A percentile compares a stretch with the other conserved stretches of the same genome.
phyloP scores from a whole-genome alignment of 2,888 invertebrate genomes.

The Quadriops clusia region DNA sequence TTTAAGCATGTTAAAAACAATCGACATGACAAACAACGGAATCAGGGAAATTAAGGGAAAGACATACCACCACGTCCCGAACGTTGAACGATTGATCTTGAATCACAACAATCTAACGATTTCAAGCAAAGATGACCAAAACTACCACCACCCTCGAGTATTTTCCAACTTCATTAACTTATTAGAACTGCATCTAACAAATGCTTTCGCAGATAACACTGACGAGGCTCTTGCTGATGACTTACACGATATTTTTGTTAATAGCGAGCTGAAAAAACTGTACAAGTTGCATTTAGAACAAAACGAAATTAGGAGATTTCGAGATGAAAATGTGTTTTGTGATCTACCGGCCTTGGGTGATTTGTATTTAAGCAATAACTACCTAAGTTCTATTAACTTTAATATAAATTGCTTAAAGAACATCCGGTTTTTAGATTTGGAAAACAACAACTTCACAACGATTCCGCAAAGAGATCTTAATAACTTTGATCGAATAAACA shows the following conservation, averaged over 20 bases:
- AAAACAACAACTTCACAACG: conserved; percentile 50
- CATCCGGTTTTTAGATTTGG: conserved; percentile 55
- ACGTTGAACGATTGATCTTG: conserved; percentile 54
- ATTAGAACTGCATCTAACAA: conserved; percentile 57
- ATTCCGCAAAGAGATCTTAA: conserved; percentile 46
- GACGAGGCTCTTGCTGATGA: conserved; percentile 49
- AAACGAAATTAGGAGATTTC: conserved; percentile 58
- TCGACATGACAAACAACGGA: conserved; percentile 64
- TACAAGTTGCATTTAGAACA: conserved; percentile 64
- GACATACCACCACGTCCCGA: conserved; percentile 59
- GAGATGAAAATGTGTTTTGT: conserved; percentile 56
- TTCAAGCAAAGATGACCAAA: conserved; percentile 39
- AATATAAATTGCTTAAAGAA: conserved; percentile 53
- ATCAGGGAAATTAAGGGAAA: conserved; percentile 62
- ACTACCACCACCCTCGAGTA: conserved; percentile 52
- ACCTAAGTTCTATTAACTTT: conserved; percentile 49
- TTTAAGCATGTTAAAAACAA: conserved; percentile 45
- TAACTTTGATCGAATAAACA: conserved; percentile 44
- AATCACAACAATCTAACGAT: conserved; percentile 60
- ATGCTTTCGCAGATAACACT: conserved; percentile 58
- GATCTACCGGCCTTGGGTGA: conserved; percentile 53
- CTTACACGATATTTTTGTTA: conserved; percentile 58
- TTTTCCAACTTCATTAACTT: conserved; percentile 59
- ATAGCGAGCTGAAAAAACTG: conserved; percentile 52
- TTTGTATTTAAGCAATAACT: conserved; percentile 57